Evolutionary conservation across 2,888 invertebrate genomes (phyloP), one percentile per base, ranked within the genome.

Genomic region (Pristionchus mayeri): DNA sequence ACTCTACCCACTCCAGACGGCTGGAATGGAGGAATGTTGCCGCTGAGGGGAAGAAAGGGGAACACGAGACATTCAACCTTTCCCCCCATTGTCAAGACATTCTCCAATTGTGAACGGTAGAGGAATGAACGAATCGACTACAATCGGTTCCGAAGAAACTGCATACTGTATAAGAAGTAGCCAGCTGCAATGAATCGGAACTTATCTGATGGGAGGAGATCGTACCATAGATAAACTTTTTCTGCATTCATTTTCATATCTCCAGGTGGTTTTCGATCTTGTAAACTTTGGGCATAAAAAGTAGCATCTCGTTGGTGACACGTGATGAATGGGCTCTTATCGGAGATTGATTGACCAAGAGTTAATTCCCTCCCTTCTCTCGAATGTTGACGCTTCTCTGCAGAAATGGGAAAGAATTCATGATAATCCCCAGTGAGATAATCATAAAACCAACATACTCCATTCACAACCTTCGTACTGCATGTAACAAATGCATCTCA

Each of bases 171-270:
- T 27, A 60, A 30, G 54, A 54, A 60, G 30, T 60, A 27, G 13
- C 16, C 57, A 60, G 57, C 57, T 60, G 57, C 11, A 60, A 13
- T 60, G 27, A 60, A 60, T 60, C 27, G 27, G 27, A 57, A 57
- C 24, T 57, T 57, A 57, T 57, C 57, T 57, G 57, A 30, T 60
- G 27, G 57, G 57, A 60, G 27, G 27, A 60, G 57, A 60, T 60
- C 57, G 27, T 13, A 60, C 27, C 30, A 60, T 11, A 60, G 57
- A 60, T 60, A 60, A 60, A 9, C 27, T 27, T 24, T 60, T 60
- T 60, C 27, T 60, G 57, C 57, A 60, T n/a, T 27, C 30, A 30
- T 60, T 60, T 60, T 30, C 30, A 13, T 27, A 24, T 60, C 57
- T 60, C 16, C 27, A 60, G 57, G 27, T 13, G 30, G 57, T 60